Evolutionary conservation across 2,888 invertebrate genomes (phyloP).

Genomic region (Petrophora chlorosata): DNA sequence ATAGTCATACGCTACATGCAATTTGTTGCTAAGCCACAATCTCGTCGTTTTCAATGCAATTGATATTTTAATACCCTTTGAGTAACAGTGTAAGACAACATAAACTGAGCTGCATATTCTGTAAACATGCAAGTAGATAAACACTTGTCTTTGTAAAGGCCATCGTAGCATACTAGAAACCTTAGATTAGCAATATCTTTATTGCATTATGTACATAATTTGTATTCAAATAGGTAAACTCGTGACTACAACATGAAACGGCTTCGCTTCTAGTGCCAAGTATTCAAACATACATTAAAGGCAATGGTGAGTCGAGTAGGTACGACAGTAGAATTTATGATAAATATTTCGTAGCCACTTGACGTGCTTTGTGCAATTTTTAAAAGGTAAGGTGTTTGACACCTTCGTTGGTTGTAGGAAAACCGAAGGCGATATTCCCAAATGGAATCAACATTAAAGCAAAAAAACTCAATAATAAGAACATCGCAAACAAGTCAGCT

Average conservation of each 20-base stretch:
- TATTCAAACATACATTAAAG: constrained; percentile 6
- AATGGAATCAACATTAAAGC: constrained; percentile 1
- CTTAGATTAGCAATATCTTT: constrained; percentile 7
- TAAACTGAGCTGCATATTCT: constrained; percentile 3
- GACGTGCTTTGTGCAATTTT: background rate
- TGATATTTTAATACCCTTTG: background rate
- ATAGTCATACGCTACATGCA: too few species aligned
- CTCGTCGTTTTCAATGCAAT: background rate
- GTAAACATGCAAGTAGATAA: constrained; percentile 3
- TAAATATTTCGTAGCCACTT: background rate
- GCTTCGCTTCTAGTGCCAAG: constrained; percentile 6
- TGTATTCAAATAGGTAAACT: constrained; percentile 8
- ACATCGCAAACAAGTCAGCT: background rate
- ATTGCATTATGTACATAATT: constrained; percentile 6
- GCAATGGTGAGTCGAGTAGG: background rate
- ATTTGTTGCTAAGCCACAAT: background rate
- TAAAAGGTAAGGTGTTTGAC: too few species aligned
- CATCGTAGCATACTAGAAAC: constrained; percentile 6
- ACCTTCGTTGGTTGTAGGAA: too few species aligned
- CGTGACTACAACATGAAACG: constrained; percentile 3
- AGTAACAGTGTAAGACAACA: constrained; percentile 14
- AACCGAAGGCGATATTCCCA: background rate
- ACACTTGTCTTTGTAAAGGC: constrained; percentile 4
- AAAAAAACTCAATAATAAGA: background rate
- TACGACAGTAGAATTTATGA: background rate